Conservation (phyloP, 2,888 invertebrate species). For the Parnassius orleans region DNA sequence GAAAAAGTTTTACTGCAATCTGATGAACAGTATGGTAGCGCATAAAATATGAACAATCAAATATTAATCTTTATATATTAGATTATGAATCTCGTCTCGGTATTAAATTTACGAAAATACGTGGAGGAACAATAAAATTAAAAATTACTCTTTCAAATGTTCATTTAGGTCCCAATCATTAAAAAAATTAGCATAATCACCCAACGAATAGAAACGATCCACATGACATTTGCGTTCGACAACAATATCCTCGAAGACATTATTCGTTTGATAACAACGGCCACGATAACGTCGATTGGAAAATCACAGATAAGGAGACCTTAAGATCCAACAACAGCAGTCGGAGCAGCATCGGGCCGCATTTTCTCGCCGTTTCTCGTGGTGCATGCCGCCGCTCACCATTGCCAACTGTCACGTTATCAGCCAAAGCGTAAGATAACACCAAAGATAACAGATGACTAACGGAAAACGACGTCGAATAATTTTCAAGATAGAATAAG, state of each 20-base stretch:
- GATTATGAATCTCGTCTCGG: too few relatives aligned
- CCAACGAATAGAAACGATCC: too few relatives aligned
- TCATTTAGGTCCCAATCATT: too few relatives aligned
- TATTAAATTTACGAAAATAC: too few relatives aligned
- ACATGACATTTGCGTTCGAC: too few relatives aligned
- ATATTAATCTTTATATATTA: too few relatives aligned
- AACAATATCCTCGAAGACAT: neutral
- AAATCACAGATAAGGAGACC: slow-evolving; percentile 24
- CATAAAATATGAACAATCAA: too few relatives aligned
- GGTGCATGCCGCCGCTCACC: slow-evolving; percentile 32
- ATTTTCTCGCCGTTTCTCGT: slow-evolving; percentile 3
- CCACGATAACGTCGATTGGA: neutral
- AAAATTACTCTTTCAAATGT: too few relatives aligned
- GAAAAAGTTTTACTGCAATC: too few relatives aligned
- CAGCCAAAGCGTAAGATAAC: slow-evolving; percentile 52
- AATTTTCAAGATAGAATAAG: slow-evolving; percentile 34
- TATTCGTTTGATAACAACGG: neutral
- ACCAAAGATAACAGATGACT: slow-evolving; percentile 62
- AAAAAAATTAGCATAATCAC: too few relatives aligned
- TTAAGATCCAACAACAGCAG: slow-evolving; percentile 34
- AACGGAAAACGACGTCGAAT: slow-evolving; percentile 47
- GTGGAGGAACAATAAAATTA: too few relatives aligned
- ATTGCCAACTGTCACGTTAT: slow-evolving; percentile 40
- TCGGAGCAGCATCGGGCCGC: slow-evolving; percentile 25
- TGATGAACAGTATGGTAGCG: too few relatives aligned